A percentile compares a stretch with the other conserved stretches of the same genome.
phyloP scores from a whole-genome alignment of 92 coral and sea anemone species.

The Phenganax marumi region DNA sequence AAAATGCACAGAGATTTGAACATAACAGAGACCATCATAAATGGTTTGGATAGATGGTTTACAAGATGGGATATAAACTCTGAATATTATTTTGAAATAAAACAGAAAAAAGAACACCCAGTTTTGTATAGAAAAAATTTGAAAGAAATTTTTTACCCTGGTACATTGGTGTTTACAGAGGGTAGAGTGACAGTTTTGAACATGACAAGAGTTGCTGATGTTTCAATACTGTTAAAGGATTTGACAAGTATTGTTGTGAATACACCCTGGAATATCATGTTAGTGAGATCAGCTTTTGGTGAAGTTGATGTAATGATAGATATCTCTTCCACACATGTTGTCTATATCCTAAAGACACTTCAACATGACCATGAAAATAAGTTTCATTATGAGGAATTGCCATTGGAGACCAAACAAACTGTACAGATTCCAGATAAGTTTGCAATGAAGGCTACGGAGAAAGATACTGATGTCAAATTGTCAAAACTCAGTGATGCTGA shows the following conservation, averaged over 20 bases:
- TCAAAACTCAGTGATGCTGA: slow-evolving; percentile 70
- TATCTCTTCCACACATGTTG: slow-evolving; percentile 76
- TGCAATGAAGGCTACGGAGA: slow-evolving; percentile 5
- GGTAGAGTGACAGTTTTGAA: slow-evolving; percentile 62
- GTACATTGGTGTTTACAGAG: slow-evolving; percentile 63
- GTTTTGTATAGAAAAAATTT: slow-evolving; percentile 64
- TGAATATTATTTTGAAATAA: slow-evolving; percentile 41
- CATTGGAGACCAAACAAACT: slow-evolving; percentile 45
- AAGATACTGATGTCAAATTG: background rate
- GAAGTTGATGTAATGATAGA: slow-evolving; percentile 68
- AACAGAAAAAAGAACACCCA: slow-evolving; percentile 66
- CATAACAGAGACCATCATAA: slow-evolving; percentile 80
- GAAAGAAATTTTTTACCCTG: slow-evolving; percentile 70
- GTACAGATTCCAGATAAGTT: slow-evolving; percentile 16
- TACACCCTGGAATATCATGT: slow-evolving; percentile 85
- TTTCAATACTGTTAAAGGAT: slow-evolving; percentile 61
- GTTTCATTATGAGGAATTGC: slow-evolving; percentile 69
- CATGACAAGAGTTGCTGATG: slow-evolving; percentile 53
- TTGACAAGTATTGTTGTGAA: slow-evolving; percentile 73
- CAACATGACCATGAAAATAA: slow-evolving; percentile 69
- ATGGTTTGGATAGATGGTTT: slow-evolving; percentile 83
- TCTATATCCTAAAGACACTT: slow-evolving; percentile 68
- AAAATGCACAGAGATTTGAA: slow-evolving; percentile 81
- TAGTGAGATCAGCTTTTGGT: slow-evolving; percentile 69
- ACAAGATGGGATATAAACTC: slow-evolving; percentile 74